A percentile compares a stretch with the other conserved stretches of the same genome.
These are phyloP conservation scores for Bradysia coprophila DNA, from an alignment of 1,140 invertebrate species.

Conservation along the genomic window DNA sequence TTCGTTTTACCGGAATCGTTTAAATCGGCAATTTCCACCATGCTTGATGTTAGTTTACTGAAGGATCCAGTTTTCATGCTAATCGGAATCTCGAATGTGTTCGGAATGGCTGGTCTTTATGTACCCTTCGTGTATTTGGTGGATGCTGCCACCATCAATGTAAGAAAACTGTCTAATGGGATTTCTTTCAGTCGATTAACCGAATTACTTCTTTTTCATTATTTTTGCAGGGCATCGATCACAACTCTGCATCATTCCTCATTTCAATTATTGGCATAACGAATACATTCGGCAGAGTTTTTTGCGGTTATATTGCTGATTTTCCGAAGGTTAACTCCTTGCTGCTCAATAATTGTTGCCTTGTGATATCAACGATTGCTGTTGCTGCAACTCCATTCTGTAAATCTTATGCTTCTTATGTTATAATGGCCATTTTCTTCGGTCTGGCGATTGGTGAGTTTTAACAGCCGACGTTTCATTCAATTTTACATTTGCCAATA, in stretches of 20 bases:
- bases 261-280: slow-evolving; percentile 91
- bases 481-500: not conserved
- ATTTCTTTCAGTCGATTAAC: not conserved
- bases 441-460: slow-evolving; percentile 90
- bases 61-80: slow-evolving; percentile 82
- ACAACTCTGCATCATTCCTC: slow-evolving; percentile 61
- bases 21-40: slow-evolving; percentile 65
- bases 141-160: slow-evolving; percentile 52
- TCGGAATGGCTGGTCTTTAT: slow-evolving; percentile 81
- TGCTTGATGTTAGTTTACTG: slow-evolving; percentile 83
- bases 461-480: slow-evolving; percentile 1
- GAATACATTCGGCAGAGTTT: slow-evolving; percentile 76
- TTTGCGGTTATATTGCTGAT: slow-evolving; percentile 71
- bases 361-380: slow-evolving; percentile 73
- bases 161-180: too few relatives aligned
- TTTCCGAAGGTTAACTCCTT: slow-evolving; percentile 78
- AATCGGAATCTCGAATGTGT: slow-evolving; percentile 85
- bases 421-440: slow-evolving; percentile 76
- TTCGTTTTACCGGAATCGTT: slow-evolving; percentile 59
- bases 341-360: slow-evolving; percentile 84
- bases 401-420: slow-evolving; percentile 51
- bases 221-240: slow-evolving; percentile 45
- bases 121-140: slow-evolving; percentile 90
- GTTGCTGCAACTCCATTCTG: slow-evolving; percentile 76
- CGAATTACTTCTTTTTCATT: not conserved